A percentile compares a stretch with the other conserved stretches of the same genome.
Conservation (phyloP, 2,797 vertebrate species). For the Enoplosus armatus region DNA sequence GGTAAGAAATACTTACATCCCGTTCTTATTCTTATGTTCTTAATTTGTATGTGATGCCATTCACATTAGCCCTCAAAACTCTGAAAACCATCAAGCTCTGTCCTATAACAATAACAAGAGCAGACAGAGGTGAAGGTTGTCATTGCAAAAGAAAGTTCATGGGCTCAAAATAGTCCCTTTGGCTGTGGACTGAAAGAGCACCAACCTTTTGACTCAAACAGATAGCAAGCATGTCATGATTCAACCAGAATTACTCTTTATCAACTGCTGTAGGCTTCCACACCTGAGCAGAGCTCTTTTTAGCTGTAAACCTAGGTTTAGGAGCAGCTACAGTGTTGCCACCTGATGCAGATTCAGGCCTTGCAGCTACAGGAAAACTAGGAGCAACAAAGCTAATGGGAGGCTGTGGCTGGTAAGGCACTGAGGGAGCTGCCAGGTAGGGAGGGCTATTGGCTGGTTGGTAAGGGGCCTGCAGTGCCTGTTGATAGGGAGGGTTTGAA, state of each 20-base stretch:
- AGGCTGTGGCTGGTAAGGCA: constrained; percentile 77
- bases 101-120: constrained; percentile 21
- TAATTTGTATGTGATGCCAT: constrained; percentile 15
- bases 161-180: constrained; percentile 40
- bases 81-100: constrained; percentile 34
- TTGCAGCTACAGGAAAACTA: constrained; percentile 84
- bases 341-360: constrained; percentile 85
- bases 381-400: constrained; percentile 83
- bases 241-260: constrained; percentile 84
- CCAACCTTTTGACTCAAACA: constrained; percentile 65
- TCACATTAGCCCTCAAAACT: constrained; percentile 20
- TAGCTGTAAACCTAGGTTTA: constrained; percentile 96
- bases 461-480: constrained; percentile 73
- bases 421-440: constrained; percentile 77
- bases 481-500: constrained; percentile 76
- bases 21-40: constrained; percentile 9
- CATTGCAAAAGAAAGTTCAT: constrained; percentile 27
- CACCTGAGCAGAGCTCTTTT: constrained; percentile 94
- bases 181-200: constrained; percentile 41
- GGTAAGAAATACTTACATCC: constrained; percentile 51
- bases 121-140: constrained; percentile 6
- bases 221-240: constrained; percentile 70
- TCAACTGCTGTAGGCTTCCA: constrained; percentile 93
- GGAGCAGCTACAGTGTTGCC: constrained; percentile 85
- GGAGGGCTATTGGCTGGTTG: constrained; percentile 76